phyloP scores from a whole-genome alignment of 2,113 vertebrate species.

The Sturnus vulgaris region DNA sequence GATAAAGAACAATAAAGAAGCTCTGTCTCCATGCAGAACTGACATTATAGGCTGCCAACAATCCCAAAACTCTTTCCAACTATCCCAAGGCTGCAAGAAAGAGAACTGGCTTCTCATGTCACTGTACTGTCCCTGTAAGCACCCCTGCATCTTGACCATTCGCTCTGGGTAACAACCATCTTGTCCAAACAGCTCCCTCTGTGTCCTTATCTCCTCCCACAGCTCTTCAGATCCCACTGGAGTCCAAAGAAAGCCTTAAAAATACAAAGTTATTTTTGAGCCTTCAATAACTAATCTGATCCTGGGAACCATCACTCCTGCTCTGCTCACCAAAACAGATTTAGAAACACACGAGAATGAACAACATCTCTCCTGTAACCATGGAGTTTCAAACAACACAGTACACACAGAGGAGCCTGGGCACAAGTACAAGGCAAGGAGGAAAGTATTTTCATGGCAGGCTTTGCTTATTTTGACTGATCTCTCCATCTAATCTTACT shows the following conservation, averaged over 20 bases:
- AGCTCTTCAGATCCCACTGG: conserved; percentile 12
- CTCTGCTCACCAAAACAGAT: conserved; percentile 29
- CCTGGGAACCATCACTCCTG: conserved; percentile 51
- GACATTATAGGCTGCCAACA: background rate
- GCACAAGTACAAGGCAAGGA: background rate
- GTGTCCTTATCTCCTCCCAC: conserved; percentile 22
- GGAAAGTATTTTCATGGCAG: background rate
- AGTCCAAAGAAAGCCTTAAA: conserved; percentile 49
- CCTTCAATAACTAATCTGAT: conserved; percentile 43
- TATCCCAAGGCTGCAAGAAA: background rate
- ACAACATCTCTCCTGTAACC: conserved; percentile 44
- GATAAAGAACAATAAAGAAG: background rate
- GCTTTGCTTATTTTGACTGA: background rate
- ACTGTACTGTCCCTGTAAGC: background rate
- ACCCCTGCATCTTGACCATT: background rate
- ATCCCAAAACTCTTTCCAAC: background rate
- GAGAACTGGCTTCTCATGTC: background rate
- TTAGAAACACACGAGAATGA: background rate
- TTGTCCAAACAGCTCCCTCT: background rate
- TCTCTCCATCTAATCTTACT: background rate
- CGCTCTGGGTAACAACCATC: background rate
- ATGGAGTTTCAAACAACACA: conserved; percentile 49
- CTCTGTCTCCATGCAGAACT: background rate
- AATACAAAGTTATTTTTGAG: conserved; percentile 55
- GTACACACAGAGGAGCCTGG: conserved; percentile 17